A percentile compares a stretch with the other conserved stretches of the same genome.
Evolutionary conservation across 1,140 invertebrate species (phyloP).

Genomic region (Euura saliciscinereae): DNA sequence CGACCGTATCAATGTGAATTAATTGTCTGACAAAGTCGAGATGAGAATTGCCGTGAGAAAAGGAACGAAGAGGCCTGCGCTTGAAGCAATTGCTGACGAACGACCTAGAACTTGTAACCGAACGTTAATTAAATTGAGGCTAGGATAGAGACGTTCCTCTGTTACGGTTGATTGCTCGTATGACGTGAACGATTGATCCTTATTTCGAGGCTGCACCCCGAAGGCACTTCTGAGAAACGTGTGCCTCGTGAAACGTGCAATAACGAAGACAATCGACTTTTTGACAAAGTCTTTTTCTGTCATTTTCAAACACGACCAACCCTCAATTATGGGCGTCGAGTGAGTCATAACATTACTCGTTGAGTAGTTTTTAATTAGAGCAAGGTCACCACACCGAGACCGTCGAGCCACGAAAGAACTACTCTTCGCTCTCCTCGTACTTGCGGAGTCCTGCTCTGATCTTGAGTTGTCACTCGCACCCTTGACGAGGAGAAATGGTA

Average conservation of each 20-base stretch:
- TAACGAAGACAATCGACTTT: too few species aligned
- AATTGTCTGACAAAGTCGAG: too few species aligned
- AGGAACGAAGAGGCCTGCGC: too few species aligned
- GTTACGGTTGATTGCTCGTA: not conserved
- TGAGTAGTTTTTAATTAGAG: conserved; percentile 6
- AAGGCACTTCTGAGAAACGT: too few species aligned
- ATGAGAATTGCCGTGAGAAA: too few species aligned
- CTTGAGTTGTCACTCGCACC: not conserved
- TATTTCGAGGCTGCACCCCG: too few species aligned
- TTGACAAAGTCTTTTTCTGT: too few species aligned
- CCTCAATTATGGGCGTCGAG: too few species aligned
- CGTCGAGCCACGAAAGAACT: not conserved
- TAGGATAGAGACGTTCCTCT: not conserved
- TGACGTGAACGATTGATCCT: not conserved
- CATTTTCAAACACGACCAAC: too few species aligned
- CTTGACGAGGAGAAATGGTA: conserved; percentile 1
- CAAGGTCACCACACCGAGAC: not conserved
- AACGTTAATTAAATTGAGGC: conserved; percentile 1
- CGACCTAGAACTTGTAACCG: not conserved
- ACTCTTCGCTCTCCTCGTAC: not conserved
- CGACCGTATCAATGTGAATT: too few species aligned
- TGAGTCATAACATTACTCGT: not conserved
- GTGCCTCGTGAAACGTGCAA: too few species aligned
- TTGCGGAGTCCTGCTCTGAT: not conserved
- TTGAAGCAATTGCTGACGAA: not conserved